Evolutionary conservation across 2,113 vertebrate species (phyloP), one percentile per base, ranked within the genome.

Genomic region (Varanus komodoensis): DNA sequence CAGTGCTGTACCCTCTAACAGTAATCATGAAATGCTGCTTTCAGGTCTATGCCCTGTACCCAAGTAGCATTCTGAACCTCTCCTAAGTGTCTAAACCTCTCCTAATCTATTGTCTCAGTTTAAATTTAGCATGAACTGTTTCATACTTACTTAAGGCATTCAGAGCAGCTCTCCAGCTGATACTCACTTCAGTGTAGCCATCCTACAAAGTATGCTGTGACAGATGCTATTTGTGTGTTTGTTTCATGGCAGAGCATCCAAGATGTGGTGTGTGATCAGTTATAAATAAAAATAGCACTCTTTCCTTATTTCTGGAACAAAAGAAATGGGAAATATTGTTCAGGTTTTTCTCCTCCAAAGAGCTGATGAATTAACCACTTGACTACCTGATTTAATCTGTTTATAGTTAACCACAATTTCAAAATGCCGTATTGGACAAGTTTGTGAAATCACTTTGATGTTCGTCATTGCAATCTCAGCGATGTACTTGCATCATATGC

Each of bases 261-360:
- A 83, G n/a, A 83, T 64, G 57, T 83, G 34, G n/a, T 44, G 61
- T 4, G 23, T 67, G 81, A 82, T 82, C 19, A 82, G 64, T 82
- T 82, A 82, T 64, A 44, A 34, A 83, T 25, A 83, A 83, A 83
- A 83, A 82, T 48, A 82, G 81, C 81, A 38, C 81, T 90, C 0
- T 23, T 90, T 82, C 80, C 34, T 84, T 90, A 81, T 61, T 88
- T 15, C 78, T 69, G 61, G 1, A 82, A 8, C 52, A 86, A 5
- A 3, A 1, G 2, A 85, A 38, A 8, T 89, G 4, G 52, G 75
- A 86, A 87, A 89, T 54, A 88, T 74, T 25, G 54, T 90, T 91
- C 5, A 34, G 64, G 69, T 57, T 0, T 44, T 0, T 44, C 38
- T 71, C 86, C 87, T 9, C 91, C 73, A 84, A 89, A 34, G 88